These are phyloP conservation scores for Pelecanoides urinatrix DNA, from an alignment of 2,113 vertebrate species.

Conservation along the genomic window DNA sequence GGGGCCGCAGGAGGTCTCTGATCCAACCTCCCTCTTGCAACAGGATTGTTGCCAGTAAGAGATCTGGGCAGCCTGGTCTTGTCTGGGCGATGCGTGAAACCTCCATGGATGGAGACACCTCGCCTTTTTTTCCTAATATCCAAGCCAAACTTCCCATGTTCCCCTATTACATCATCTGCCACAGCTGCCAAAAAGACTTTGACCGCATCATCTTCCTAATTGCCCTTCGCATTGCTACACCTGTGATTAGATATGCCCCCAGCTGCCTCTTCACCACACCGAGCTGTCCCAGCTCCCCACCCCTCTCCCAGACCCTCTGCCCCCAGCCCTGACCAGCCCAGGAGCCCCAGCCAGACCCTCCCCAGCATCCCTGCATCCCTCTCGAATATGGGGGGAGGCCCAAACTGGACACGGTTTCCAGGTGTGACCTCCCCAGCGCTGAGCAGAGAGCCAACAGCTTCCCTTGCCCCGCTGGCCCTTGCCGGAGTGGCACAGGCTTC, in stretches of 20 bases:
- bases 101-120: background rate
- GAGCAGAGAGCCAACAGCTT: background rate
- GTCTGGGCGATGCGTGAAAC: background rate
- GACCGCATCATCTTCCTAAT: background rate
- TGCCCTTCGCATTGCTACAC: background rate
- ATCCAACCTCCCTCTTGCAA: background rate
- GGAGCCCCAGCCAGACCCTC: background rate
- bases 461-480: background rate
- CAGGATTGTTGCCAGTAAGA: background rate
- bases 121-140: background rate
- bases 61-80: background rate
- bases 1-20: background rate
- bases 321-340: background rate
- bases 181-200: background rate
- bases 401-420: background rate
- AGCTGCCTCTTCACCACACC: background rate
- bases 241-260: background rate
- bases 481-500: fast-evolving
- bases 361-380: background rate
- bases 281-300: background rate
- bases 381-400: fast-evolving
- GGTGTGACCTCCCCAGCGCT: background rate
- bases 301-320: background rate
- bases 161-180: background rate
- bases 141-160: background rate